These are phyloP conservation scores for Ephestia elutella DNA, from an alignment of 1,140 invertebrate genomes.

Conservation along the genomic window DNA sequence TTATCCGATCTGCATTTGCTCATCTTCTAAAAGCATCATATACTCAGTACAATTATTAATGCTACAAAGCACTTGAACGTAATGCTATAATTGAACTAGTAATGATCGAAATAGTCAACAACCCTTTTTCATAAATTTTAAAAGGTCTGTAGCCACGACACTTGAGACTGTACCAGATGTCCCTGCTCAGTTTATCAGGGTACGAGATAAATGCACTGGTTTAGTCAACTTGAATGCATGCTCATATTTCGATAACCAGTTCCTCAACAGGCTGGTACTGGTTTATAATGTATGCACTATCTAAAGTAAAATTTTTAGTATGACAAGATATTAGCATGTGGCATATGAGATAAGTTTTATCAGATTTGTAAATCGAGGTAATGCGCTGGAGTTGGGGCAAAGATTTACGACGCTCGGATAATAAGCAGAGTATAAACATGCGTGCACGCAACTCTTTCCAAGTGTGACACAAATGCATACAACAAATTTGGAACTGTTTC, in stretches of 20 bases:
- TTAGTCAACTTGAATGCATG: slow-evolving; percentile 27
- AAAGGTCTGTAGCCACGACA: slow-evolving; percentile 27
- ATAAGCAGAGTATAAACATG: slow-evolving; percentile 32
- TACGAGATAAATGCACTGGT: slow-evolving; percentile 36
- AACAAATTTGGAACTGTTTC: slow-evolving; percentile 24
- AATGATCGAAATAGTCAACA: background rate
- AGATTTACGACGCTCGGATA: slow-evolving; percentile 33
- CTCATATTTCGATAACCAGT: slow-evolving; percentile 36
- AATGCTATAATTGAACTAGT: too few relatives aligned
- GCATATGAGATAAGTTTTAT: slow-evolving; percentile 27
- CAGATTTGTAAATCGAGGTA: slow-evolving; percentile 18
- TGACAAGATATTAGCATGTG: slow-evolving; percentile 28
- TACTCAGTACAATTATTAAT: background rate
- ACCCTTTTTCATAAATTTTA: background rate
- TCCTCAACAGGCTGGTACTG: slow-evolving; percentile 12
- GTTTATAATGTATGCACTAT: slow-evolving; percentile 15
- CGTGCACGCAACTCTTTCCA: slow-evolving; percentile 22
- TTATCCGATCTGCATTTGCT: too few relatives aligned
- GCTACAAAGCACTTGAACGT: too few relatives aligned
- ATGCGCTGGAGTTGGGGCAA: slow-evolving; percentile 22
- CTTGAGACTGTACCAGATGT: slow-evolving; percentile 42
- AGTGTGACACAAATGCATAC: slow-evolving; percentile 21
- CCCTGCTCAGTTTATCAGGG: slow-evolving; percentile 31
- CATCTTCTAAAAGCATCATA: too few relatives aligned
- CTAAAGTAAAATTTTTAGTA: slow-evolving; percentile 18